A percentile compares a stretch with the other conserved stretches of the same genome.
Conservation (phyloP, 2,797 vertebrate genomes). For the Sphenopsis melanotis region DNA sequence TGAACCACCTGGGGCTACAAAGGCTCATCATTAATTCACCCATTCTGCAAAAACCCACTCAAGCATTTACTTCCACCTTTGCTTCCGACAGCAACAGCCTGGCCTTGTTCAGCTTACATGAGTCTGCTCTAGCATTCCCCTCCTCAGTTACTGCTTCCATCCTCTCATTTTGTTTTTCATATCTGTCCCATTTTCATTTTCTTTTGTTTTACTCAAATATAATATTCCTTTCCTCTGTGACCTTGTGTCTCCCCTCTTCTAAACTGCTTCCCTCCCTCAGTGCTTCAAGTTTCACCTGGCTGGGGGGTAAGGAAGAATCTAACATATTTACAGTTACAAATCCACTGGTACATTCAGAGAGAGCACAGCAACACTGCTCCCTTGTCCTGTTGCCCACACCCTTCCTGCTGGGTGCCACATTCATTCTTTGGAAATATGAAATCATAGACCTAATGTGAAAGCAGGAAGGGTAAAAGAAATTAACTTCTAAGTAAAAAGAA, state of each 20-base stretch:
- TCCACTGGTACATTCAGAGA: not conserved
- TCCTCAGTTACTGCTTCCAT: not conserved
- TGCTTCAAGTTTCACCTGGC: not conserved
- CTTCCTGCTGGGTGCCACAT: slow-evolving; percentile 16
- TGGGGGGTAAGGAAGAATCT: not conserved
- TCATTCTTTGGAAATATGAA: slow-evolving; percentile 5
- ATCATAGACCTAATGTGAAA: not conserved
- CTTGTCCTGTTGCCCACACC: not conserved
- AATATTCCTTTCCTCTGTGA: not conserved
- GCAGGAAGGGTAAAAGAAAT: slow-evolving; percentile 35
- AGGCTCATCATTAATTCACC: not conserved
- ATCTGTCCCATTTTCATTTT: not conserved
- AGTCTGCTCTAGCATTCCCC: not conserved
- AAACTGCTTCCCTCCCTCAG: not conserved
- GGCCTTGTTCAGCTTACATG: not conserved
- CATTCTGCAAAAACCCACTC: not conserved
- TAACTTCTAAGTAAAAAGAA: slow-evolving; percentile 17
- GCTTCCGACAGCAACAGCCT: not conserved
- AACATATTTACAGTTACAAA: not conserved
- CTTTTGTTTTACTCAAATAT: not conserved
- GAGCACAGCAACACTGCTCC: not conserved
- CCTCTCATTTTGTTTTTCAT: not conserved
- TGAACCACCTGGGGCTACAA: not conserved
- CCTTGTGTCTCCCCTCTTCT: not conserved
- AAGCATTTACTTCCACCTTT: not conserved